A percentile compares a stretch with the other conserved stretches of the same genome.
Conservation (phyloP, 2,888 invertebrate genomes). For the Philereme transversata region DNA sequence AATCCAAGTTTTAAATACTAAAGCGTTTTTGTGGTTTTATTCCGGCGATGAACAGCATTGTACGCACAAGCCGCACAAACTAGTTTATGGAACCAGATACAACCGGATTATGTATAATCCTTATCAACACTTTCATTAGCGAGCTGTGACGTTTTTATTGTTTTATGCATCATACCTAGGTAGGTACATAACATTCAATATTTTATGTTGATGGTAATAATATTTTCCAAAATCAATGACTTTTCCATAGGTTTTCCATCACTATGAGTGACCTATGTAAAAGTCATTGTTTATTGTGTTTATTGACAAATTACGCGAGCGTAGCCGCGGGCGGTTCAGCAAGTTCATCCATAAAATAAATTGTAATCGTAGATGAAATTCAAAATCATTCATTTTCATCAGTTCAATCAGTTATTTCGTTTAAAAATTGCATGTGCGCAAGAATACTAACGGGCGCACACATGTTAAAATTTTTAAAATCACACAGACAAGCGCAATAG, state of each 20-base stretch:
- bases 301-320: too few species aligned
- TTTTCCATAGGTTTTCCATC: too few species aligned
- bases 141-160: conserved; percentile 24
- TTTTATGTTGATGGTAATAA: too few species aligned
- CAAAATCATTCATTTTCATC: too few species aligned
- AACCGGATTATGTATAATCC: conserved; percentile 34
- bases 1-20: too few species aligned
- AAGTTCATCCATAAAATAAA: too few species aligned
- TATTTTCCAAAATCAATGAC: too few species aligned
- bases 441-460: conserved; percentile 25
- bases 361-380: too few species aligned
- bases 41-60: not conserved
- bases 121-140: conserved; percentile 36
- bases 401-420: not conserved
- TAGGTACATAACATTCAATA: too few species aligned
- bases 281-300: too few species aligned
- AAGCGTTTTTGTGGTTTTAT: not conserved
- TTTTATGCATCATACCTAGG: conserved; percentile 17
- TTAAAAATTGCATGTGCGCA: conserved; percentile 25
- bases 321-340: too few species aligned
- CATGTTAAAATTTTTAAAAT: conserved; percentile 27
- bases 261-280: too few species aligned
- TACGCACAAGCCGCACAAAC: conserved; percentile 11
- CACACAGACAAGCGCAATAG: conserved; percentile 55
- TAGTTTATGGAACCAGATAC: conserved; percentile 22